These are phyloP conservation scores for Myoxocephalus aenaeus DNA, from an alignment of 2,797 vertebrate species.

Conservation along the genomic window DNA sequence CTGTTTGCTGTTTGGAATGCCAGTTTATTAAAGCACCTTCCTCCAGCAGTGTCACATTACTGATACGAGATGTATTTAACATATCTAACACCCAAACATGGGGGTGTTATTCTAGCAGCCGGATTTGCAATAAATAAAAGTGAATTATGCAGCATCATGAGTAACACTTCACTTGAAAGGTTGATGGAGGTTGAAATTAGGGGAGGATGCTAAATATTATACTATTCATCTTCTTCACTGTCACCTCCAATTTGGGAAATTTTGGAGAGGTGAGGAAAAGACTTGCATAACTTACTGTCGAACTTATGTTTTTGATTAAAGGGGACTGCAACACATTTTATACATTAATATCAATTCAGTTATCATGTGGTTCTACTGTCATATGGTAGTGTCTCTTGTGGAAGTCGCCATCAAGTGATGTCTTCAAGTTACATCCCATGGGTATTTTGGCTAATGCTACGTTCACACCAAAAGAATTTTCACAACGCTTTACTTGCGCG, in stretches of 20 bases:
- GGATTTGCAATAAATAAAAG: conserved; percentile 15
- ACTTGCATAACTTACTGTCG: background rate
- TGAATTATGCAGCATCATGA: conserved; percentile 13
- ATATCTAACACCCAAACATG: conserved; percentile 16
- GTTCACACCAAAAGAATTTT: too few species aligned
- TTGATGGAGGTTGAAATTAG: conserved; percentile 5
- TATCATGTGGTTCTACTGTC: background rate
- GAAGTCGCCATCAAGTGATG: background rate
- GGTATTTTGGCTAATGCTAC: too few species aligned
- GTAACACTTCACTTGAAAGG: conserved; percentile 21
- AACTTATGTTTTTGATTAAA: background rate
- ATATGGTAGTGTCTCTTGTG: background rate
- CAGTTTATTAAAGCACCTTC: conserved; percentile 28
- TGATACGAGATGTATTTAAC: conserved; percentile 44
- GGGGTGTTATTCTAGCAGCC: conserved; percentile 11
- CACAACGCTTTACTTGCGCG: too few species aligned
- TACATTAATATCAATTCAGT: background rate
- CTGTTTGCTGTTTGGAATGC: conserved; percentile 10
- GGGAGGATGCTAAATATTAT: conserved; percentile 9
- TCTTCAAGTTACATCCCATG: too few species aligned
- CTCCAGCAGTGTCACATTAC: conserved; percentile 15
- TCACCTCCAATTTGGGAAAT: background rate
- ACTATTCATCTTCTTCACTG: conserved; percentile 1
- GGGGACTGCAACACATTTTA: background rate
- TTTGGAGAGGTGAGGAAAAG: background rate